Evolutionary conservation across 2,888 invertebrate species (phyloP).

Genomic region (Stenolophus ochropezus): DNA sequence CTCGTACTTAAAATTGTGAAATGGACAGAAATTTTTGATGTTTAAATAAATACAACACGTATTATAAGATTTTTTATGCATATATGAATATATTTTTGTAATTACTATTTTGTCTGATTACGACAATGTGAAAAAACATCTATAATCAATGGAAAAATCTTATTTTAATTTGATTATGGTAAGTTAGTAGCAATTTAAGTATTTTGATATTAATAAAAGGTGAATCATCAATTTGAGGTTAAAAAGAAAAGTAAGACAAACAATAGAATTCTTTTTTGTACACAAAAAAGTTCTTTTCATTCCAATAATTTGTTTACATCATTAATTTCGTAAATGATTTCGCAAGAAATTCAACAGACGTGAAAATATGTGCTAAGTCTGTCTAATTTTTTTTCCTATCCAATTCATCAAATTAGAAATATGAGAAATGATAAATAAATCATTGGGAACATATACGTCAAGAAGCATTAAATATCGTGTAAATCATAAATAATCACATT

Average conservation of each 20-base stretch:
- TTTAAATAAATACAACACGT: no score
- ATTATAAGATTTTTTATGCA: no score
- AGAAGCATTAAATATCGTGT: neutral
- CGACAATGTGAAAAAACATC: no score
- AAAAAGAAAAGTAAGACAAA: neutral
- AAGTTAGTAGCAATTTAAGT: no score
- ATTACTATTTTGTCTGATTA: no score
- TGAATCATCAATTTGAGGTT: neutral
- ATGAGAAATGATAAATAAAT: neutral
- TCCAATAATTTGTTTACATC: constrained; percentile 20
- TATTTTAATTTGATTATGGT: no score
- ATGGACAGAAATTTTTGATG: no score
- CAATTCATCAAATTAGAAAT: neutral
- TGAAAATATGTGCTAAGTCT: neutral
- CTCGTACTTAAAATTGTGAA: neutral
- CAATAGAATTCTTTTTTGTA: neutral
- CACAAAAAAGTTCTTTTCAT: neutral
- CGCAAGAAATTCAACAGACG: constrained; percentile 14
- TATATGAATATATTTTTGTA: no score
- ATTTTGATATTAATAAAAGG: neutral
- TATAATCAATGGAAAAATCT: no score
- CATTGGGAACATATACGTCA: neutral
- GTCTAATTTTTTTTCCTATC: constrained; percentile 12
- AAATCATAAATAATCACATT: neutral
- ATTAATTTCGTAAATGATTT: constrained; percentile 30